Percentiles rank a stretch among this genome's conserved stretches.
phyloP scores from a whole-genome alignment of 2,113 vertebrate genomes.

The Tauraco erythrolophus region DNA sequence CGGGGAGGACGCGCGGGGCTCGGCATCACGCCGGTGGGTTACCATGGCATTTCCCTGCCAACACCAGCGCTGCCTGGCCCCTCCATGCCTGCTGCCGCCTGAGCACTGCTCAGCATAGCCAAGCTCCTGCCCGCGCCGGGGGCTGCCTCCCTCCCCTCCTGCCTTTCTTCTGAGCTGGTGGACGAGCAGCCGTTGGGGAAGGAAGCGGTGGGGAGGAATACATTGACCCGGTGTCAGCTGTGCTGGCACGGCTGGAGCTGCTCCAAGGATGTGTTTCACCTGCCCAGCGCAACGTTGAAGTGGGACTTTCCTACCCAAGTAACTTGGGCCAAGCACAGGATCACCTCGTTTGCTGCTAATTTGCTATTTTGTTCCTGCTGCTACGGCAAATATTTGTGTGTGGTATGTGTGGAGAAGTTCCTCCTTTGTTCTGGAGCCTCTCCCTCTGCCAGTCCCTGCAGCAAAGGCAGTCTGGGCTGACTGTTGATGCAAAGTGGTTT shows the following conservation, averaged over 20 bases:
- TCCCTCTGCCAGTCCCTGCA: slow-evolving; percentile 57
- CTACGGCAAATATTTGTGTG: slow-evolving; percentile 62
- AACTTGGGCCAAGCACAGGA: not conserved
- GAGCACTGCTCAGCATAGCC: not conserved
- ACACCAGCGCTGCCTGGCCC: not conserved
- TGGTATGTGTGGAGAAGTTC: slow-evolving; percentile 49
- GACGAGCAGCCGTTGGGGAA: slow-evolving; percentile 3
- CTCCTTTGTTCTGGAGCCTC: slow-evolving; percentile 42
- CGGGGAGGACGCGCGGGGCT: slow-evolving; percentile 44
- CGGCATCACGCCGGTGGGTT: slow-evolving; percentile 60
- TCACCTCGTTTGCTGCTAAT: slow-evolving; percentile 53
- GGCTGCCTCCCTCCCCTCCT: not conserved
- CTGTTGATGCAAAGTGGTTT: slow-evolving; percentile 41
- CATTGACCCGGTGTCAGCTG: not conserved
- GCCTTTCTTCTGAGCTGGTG: not conserved
- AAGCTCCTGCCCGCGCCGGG: not conserved
- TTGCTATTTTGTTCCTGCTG: slow-evolving; percentile 52
- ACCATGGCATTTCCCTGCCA: slow-evolving; percentile 49
- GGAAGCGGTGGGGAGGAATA: slow-evolving; percentile 15
- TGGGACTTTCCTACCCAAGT: slow-evolving; percentile 49
- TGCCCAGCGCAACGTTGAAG: not conserved
- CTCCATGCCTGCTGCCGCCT: slow-evolving; percentile 33
- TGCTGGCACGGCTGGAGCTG: not conserved
- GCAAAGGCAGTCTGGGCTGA: slow-evolving; percentile 36
- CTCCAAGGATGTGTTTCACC: slow-evolving; percentile 9